Percentiles rank a stretch among this genome's conserved stretches.
Conservation (phyloP, 1,140 invertebrate genomes). For the Ooceraea biroi region DNA sequence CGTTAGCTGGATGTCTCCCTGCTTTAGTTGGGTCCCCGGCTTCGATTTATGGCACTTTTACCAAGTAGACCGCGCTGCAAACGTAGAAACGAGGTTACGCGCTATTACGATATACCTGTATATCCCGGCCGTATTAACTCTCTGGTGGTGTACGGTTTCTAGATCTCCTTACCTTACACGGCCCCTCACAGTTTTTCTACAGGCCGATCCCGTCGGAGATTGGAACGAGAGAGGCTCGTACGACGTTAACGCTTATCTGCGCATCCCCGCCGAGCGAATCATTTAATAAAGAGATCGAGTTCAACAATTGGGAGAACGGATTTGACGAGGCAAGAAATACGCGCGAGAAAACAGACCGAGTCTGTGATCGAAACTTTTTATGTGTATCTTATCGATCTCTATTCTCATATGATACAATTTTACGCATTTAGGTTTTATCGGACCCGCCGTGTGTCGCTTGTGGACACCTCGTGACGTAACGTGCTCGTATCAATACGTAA, state of each 20-base stretch:
- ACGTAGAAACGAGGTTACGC: background rate
- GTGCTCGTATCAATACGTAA: background rate
- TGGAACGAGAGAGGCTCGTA: constrained; percentile 24
- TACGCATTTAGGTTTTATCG: constrained; percentile 5
- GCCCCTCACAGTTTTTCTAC: no score
- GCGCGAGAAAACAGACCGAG: background rate
- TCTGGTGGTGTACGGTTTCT: constrained; percentile 24
- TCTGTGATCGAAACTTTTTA: background rate
- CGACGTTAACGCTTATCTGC: constrained; percentile 45
- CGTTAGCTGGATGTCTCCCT: background rate
- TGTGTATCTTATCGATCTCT: constrained; percentile 45
- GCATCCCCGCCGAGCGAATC: constrained; percentile 25
- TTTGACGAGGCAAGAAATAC: background rate
- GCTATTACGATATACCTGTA: constrained; percentile 30
- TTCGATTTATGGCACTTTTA: background rate
- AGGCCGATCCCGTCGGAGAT: constrained; percentile 34
- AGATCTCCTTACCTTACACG: constrained; percentile 11
- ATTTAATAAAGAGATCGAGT: constrained; percentile 29
- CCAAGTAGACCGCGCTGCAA: background rate
- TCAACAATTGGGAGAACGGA: constrained; percentile 23
- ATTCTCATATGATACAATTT: constrained; percentile 37
- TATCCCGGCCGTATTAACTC: background rate
- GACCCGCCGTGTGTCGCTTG: background rate
- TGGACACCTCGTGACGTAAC: background rate
- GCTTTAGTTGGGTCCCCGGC: background rate